Conservation (phyloP, 2,797 vertebrate species). For the Buceros bicornis region DNA sequence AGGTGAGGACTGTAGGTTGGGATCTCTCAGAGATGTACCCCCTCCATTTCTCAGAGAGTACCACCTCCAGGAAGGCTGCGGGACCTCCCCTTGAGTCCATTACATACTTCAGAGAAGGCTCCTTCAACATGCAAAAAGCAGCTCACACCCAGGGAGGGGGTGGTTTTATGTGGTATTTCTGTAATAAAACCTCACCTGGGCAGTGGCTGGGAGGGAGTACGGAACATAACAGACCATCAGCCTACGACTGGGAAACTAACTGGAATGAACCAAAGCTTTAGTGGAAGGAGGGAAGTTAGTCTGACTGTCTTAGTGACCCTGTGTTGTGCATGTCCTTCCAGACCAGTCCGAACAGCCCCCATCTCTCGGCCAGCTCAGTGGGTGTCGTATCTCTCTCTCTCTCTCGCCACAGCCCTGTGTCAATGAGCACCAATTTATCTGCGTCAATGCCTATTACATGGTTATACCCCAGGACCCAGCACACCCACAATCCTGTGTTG, state of each 20-base stretch:
- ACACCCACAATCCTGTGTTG: accelerated
- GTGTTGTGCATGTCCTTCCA: accelerated
- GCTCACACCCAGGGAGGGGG: accelerated
- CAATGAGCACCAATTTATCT: neutral
- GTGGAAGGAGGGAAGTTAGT: neutral
- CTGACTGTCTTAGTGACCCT: accelerated
- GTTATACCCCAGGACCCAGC: neutral
- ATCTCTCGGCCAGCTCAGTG: accelerated
- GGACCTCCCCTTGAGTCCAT: neutral
- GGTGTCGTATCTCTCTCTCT: accelerated
- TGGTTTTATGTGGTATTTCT: accelerated
- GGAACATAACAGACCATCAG: neutral
- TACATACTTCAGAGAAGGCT: no score
- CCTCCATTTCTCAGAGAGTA: accelerated
- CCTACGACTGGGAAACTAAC: neutral
- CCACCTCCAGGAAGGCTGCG: neutral
- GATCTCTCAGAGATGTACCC: accelerated
- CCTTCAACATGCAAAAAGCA: neutral
- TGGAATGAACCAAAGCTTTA: neutral
- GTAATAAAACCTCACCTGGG: accelerated
- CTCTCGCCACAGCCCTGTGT: accelerated
- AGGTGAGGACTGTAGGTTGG: no score
- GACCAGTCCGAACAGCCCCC: no score
- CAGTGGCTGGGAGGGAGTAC: accelerated
- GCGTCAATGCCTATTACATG: accelerated